phyloP scores from a whole-genome alignment of 2,888 invertebrate genomes.

The Serripes groenlandicus region DNA sequence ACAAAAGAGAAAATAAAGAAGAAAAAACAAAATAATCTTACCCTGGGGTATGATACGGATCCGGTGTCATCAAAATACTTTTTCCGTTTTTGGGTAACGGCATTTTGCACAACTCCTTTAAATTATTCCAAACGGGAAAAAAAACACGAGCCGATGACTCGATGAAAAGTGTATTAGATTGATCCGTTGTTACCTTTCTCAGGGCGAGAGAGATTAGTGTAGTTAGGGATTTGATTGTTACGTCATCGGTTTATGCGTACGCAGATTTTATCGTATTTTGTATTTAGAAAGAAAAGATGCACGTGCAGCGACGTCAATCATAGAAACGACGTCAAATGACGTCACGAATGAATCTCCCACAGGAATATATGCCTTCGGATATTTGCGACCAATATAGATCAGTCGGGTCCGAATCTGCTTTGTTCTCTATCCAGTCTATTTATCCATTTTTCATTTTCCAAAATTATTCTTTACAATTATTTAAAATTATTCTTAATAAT shows the following conservation, averaged over 20 bases:
- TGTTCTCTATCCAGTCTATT: too few species aligned
- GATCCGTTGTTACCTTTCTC: slow-evolving; percentile 18
- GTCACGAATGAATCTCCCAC: too few species aligned
- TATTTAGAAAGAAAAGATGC: slow-evolving; percentile 24
- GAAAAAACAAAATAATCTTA: slow-evolving; percentile 64
- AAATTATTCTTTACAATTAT: too few species aligned
- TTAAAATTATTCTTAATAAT: too few species aligned
- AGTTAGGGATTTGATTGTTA: slow-evolving; percentile 73
- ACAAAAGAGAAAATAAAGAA: background rate
- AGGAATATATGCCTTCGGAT: too few species aligned
- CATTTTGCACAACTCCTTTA: slow-evolving; percentile 57
- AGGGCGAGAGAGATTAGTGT: slow-evolving; percentile 64
- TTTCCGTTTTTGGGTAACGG: slow-evolving; percentile 74
- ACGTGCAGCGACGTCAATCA: slow-evolving; percentile 29
- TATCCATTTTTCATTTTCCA: too few species aligned
- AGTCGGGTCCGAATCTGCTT: too few species aligned
- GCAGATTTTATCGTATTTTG: background rate
- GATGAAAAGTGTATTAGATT: background rate
- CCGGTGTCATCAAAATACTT: slow-evolving; percentile 81
- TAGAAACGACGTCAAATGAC: slow-evolving; percentile 18
- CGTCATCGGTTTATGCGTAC: slow-evolving; percentile 69
- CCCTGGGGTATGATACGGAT: slow-evolving; percentile 83
- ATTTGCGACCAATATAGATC: too few species aligned
- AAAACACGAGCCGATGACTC: background rate
- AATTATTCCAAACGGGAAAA: background rate